Percentiles rank a stretch among this genome's conserved stretches.
These are phyloP conservation scores for Hemaris fuciformis DNA, from an alignment of 2,888 invertebrate species.

Conservation along the genomic window DNA sequence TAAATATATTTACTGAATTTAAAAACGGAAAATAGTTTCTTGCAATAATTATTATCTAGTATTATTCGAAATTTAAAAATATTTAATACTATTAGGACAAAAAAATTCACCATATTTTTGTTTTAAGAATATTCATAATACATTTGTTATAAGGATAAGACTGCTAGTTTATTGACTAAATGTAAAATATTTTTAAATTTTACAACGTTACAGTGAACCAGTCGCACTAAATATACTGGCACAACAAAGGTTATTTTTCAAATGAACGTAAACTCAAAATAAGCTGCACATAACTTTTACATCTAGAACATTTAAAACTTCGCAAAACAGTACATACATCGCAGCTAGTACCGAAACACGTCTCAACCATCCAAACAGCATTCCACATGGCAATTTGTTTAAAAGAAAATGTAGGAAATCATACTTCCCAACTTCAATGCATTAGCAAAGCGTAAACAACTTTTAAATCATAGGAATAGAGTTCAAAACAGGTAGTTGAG, in stretches of 20 bases:
- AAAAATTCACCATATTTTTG: too few relatives aligned
- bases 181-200: too few relatives aligned
- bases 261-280: background rate
- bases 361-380: slow-evolving; percentile 47
- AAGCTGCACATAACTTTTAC: background rate
- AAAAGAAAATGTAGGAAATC: slow-evolving; percentile 48
- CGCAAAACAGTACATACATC: slow-evolving; percentile 29
- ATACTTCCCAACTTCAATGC: slow-evolving; percentile 19
- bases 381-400: slow-evolving; percentile 54
- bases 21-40: too few relatives aligned
- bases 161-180: too few relatives aligned
- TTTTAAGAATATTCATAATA: too few relatives aligned
- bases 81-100: too few relatives aligned
- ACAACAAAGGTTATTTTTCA: background rate
- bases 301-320: slow-evolving; percentile 28
- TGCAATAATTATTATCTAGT: too few relatives aligned
- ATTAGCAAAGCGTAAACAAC: slow-evolving; percentile 22
- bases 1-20: too few relatives aligned
- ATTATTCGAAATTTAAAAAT: too few relatives aligned
- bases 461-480: slow-evolving; percentile 22
- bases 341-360: slow-evolving; percentile 31
- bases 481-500: slow-evolving; percentile 23
- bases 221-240: too few relatives aligned
- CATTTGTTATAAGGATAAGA: too few relatives aligned
- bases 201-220: too few relatives aligned